Percentiles rank a stretch among this genome's conserved stretches.
phyloP scores from a whole-genome alignment of 2,797 vertebrate genomes.

The Graptemys geographica region DNA sequence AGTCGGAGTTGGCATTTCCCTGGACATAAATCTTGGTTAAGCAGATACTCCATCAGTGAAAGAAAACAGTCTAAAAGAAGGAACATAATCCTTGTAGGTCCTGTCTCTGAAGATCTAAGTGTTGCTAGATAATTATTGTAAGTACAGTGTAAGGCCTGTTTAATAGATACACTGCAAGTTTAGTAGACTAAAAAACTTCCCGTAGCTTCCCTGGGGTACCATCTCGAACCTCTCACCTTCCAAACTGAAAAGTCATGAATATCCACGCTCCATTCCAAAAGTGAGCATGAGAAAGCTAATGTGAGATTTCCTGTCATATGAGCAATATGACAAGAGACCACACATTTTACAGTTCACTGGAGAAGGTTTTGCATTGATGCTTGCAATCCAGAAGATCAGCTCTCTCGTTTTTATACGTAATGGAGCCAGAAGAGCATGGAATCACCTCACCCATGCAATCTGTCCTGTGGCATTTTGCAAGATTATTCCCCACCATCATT shows the following conservation, averaged over 20 bases:
- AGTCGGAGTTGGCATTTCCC: background rate
- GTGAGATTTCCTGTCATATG: fast-evolving
- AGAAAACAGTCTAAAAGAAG: background rate
- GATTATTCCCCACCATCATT: background rate
- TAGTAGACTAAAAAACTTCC: background rate
- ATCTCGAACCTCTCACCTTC: background rate
- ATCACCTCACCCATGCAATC: background rate
- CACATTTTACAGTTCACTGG: background rate
- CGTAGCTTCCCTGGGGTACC: background rate
- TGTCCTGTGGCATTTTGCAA: background rate
- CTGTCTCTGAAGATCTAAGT: background rate
- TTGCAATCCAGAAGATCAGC: background rate
- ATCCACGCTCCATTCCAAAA: background rate
- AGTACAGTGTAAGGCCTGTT: background rate
- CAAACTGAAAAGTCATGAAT: background rate
- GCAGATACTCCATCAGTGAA: background rate
- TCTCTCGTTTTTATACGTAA: background rate
- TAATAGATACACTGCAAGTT: background rate
- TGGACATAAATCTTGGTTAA: background rate
- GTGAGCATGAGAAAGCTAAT: background rate
- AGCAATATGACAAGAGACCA: fast-evolving
- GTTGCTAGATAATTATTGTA: fast-evolving
- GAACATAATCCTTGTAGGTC: background rate
- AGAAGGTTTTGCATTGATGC: fast-evolving
- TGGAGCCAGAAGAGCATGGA: background rate